These are phyloP conservation scores for Amphipyra berbera DNA, from an alignment of 2,888 invertebrate genomes.

Conservation along the genomic window DNA sequence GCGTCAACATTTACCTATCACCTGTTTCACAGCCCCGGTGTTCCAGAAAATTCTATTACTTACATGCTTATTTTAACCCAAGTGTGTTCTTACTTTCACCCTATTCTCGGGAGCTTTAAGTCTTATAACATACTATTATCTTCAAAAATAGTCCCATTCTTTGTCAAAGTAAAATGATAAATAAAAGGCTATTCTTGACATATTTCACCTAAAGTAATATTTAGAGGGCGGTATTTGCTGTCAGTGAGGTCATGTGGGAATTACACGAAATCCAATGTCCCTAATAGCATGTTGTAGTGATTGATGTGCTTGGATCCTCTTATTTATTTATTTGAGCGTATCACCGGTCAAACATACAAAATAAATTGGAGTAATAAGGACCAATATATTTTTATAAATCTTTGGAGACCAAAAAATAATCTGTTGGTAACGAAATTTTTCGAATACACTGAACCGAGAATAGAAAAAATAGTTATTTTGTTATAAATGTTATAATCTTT, in stretches of 20 bases:
- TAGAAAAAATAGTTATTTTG: too few relatives aligned
- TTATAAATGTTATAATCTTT: too few relatives aligned
- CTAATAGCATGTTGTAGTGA: conserved; percentile 21
- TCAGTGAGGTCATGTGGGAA: conserved; percentile 35
- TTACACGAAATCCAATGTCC: conserved; percentile 18
- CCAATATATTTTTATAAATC: conserved; percentile 6
- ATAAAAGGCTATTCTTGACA: conserved; percentile 26
- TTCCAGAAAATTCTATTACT: conserved; percentile 20
- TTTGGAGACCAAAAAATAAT: conserved; percentile 10
- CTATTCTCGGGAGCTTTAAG: conserved; percentile 27
- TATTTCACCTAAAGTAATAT: conserved; percentile 34
- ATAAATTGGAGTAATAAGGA: conserved; percentile 28
- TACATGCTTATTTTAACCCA: conserved; percentile 18
- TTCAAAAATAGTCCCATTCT: conserved; percentile 17
- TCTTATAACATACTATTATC: conserved; percentile 12
- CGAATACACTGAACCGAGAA: neutral
- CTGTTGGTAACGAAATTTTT: conserved; percentile 20
- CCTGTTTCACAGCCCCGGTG: conserved; percentile 16
- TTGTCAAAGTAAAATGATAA: conserved; percentile 13
- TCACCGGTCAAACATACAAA: conserved; percentile 18
- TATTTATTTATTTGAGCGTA: conserved; percentile 31
- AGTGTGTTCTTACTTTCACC: conserved; percentile 19
- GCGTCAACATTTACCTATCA: conserved; percentile 1
- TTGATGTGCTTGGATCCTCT: conserved; percentile 22
- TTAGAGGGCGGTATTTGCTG: conserved; percentile 32